Evolutionary conservation across 2,113 vertebrate species (phyloP).

Genomic region (Siniperca chuatsi): DNA sequence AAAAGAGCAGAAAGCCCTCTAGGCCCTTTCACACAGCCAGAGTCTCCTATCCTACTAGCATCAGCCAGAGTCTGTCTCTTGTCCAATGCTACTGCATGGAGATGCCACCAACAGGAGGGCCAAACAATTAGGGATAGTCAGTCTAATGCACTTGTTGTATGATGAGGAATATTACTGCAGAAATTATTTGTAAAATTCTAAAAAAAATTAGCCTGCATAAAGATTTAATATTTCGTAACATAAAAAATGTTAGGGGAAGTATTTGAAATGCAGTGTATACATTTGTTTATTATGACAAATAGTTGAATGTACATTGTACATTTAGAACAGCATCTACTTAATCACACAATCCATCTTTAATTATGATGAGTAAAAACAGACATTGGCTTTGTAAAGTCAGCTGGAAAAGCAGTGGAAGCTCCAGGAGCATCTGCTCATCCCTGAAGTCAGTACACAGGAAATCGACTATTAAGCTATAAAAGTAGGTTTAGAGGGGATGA

Average conservation of each 20-base stretch:
- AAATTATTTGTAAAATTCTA: not conserved
- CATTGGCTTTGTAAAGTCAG: constrained; percentile 24
- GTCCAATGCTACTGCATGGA: not conserved
- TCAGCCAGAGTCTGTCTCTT: constrained; percentile 35
- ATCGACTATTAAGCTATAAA: constrained; percentile 64
- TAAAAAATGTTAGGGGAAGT: not conserved
- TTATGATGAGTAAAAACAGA: constrained; percentile 39
- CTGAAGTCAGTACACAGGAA: constrained; percentile 64
- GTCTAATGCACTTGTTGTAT: not conserved
- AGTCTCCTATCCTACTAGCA: constrained; percentile 39
- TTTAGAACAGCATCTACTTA: not conserved
- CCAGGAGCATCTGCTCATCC: constrained; percentile 50
- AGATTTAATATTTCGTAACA: not conserved
- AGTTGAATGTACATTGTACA: not conserved
- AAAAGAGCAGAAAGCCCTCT: constrained; percentile 79
- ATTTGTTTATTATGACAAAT: not conserved
- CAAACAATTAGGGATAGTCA: not conserved
- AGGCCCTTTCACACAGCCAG: constrained; percentile 49
- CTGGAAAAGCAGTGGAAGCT: constrained; percentile 34
- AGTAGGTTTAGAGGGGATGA: not conserved
- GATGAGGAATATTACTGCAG: not conserved
- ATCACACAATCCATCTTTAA: constrained; percentile 47
- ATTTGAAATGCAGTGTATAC: not conserved
- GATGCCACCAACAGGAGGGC: not conserved
- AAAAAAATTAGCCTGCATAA: not conserved